phyloP scores from a whole-genome alignment of 2,113 vertebrate species.

The Enhydra lutris region DNA sequence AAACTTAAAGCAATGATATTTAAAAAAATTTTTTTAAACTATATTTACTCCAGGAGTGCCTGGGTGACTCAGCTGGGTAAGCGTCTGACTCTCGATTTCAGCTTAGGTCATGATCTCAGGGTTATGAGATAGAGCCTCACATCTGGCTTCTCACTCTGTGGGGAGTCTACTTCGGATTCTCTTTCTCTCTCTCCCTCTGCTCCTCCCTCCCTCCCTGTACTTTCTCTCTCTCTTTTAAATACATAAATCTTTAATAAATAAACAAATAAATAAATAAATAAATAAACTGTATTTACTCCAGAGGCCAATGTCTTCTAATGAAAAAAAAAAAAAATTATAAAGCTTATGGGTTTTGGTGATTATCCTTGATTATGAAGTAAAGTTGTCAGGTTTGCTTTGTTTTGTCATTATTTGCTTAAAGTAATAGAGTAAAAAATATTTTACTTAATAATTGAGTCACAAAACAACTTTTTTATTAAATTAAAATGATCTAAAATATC shows the following conservation, averaged over 20 bases:
- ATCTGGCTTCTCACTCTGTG: background rate
- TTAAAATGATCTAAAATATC: background rate
- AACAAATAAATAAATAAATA: background rate
- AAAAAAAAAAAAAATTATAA: slow-evolving; percentile 12
- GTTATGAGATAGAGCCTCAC: background rate
- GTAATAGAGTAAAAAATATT: background rate
- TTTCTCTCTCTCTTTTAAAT: background rate
- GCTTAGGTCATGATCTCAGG: background rate
- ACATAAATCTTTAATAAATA: background rate
- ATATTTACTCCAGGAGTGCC: background rate
- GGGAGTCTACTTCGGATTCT: background rate
- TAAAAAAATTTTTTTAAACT: background rate
- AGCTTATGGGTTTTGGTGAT: background rate
- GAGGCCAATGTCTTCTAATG: background rate
- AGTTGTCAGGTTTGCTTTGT: background rate
- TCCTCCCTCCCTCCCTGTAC: background rate
- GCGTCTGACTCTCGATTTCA: background rate
- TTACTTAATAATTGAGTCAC: background rate
- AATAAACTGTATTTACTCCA: background rate
- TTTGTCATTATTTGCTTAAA: background rate
- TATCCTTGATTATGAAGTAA: background rate
- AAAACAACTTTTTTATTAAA: background rate
- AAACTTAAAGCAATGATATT: background rate
- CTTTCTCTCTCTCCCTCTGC: background rate
- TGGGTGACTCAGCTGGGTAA: background rate